Conservation (phyloP, 2,113 vertebrate genomes). For the Prinia subflava region DNA sequence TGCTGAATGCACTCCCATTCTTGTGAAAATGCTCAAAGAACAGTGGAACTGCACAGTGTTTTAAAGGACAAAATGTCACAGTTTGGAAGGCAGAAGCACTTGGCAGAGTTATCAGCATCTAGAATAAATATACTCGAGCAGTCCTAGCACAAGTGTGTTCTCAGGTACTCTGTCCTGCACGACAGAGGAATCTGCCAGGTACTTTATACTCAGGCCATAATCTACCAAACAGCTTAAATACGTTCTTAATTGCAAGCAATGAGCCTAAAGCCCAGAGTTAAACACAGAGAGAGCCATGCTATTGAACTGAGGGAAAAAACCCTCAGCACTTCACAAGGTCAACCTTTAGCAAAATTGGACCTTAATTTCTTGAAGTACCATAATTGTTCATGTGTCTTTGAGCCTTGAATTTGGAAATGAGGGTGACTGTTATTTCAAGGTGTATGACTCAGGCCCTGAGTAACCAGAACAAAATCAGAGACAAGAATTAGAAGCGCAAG, state of each 20-base stretch:
- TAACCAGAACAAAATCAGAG: conserved; percentile 15
- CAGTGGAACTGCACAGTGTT: not conserved
- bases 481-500: not conserved
- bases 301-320: not conserved
- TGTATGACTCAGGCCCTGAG: conserved; percentile 14
- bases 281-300: not conserved
- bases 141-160: not conserved
- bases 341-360: not conserved
- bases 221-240: not conserved
- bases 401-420: conserved; percentile 11
- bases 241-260: not conserved
- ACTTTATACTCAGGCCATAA: not conserved
- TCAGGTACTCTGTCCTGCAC: not conserved
- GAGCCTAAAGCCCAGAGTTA: not conserved
- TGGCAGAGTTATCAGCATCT: not conserved
- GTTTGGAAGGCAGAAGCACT: not conserved
- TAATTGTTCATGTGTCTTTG: not conserved
- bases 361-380: not conserved
- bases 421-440: not conserved
- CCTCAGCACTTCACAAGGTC: not conserved
- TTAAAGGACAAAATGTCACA: not conserved
- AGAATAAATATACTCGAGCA: not conserved
- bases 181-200: not conserved
- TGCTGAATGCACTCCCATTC: not conserved
- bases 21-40: not conserved